Base-by-base conservation (phyloP, 2,113 vertebrate species). In the Orthonyx spaldingii region DNA sequence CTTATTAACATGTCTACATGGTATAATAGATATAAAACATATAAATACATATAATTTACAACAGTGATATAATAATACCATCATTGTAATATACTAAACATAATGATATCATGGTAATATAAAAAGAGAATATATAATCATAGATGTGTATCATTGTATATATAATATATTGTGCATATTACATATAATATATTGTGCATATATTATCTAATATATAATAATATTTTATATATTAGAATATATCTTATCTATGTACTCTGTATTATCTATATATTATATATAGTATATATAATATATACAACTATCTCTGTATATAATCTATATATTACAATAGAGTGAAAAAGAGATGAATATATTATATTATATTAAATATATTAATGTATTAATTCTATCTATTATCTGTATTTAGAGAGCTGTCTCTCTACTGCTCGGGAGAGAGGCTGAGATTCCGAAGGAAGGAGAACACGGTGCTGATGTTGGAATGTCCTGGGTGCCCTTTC, bases 381-480 rank as follows among this genome's bases (percentile, higher is more conserved):
- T 6, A 12, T 22, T 27, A 4, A n/a, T 33, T 11, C 3, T 42
- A 10, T 55, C 13, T 1, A 16, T 32, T 26, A 4, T 33, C 27
- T 32, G 16, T 33, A 11, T 26, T 39, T 39, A 11, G 11, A 50
- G 35, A 33, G 28, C 74, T 50, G 13, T 16, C 28, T 32, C 27
- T 32, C n/a, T 7, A 28, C 5, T 30, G 32, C 16, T 21, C 13
- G 21, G 2, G 13, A 27, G 11, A 23, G 16, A 1, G 1, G 30
- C 27, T 70, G 66, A 61, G n/a, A 66, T 57, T 53, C 42, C 24
- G 6, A 1, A 14, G 66, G 22, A 39, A 76, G 61, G 55, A 60
- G 33, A n/a, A 17, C 4, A 6, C 0, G 6, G 26, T 0, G 30
- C 14, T 50, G 46, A 10, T 16, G 21, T 6, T 21, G 74, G 74